Conservation (phyloP, 2,888 invertebrate species). For the Calameuta idolon region DNA sequence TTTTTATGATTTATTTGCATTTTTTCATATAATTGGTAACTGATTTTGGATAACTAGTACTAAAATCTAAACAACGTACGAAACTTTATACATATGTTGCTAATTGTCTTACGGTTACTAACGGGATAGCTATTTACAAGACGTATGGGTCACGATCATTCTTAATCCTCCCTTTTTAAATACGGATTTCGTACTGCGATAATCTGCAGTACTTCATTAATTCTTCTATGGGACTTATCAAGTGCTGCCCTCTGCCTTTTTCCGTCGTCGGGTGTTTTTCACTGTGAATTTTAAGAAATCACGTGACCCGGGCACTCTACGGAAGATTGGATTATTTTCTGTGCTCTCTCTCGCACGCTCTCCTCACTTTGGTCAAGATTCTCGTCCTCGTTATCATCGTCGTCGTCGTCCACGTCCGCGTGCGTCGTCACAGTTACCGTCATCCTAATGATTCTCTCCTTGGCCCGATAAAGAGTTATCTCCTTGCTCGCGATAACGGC, state of each 20-base stretch:
- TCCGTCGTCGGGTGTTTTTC: background rate
- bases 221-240: background rate
- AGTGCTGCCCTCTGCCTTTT: background rate
- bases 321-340: constrained; percentile 50
- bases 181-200: no score
- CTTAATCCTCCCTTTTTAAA: no score
- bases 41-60: constrained; percentile 58
- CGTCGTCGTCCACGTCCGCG: constrained; percentile 6
- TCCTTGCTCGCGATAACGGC: background rate
- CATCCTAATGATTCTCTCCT: background rate
- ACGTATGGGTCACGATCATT: constrained; percentile 42
- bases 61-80: constrained; percentile 62
- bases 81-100: constrained; percentile 59
- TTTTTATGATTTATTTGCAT: constrained; percentile 56
- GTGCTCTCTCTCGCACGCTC: constrained; percentile 27
- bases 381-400: constrained; percentile 7
- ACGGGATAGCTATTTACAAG: constrained; percentile 53
- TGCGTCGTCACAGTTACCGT: background rate
- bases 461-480: background rate
- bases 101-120: constrained; percentile 46
- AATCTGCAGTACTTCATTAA: background rate
- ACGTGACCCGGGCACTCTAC: constrained; percentile 42
- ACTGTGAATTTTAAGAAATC: background rate
- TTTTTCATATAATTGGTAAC: constrained; percentile 63
- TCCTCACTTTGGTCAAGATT: constrained; percentile 22